These are phyloP conservation scores for Campoletis raptor DNA, from an alignment of 2,888 invertebrate species.

Conservation along the genomic window DNA sequence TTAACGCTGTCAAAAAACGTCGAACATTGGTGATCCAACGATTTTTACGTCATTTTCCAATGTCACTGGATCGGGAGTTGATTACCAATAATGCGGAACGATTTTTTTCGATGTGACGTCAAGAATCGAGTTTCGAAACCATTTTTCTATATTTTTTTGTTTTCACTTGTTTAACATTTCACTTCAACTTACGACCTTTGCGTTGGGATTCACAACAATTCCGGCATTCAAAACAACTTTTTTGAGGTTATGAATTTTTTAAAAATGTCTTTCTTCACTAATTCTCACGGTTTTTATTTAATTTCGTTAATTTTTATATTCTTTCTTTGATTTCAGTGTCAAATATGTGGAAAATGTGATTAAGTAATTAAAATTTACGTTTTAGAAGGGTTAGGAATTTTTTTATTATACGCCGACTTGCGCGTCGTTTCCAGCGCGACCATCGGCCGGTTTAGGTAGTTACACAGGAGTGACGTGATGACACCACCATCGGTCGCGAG, in stretches of 20 bases:
- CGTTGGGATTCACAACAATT: not conserved
- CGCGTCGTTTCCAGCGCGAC: not conserved
- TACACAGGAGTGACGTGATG: not conserved
- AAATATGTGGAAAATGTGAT: not conserved
- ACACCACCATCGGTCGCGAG: not conserved
- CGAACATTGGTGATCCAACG: slow-evolving; percentile 49
- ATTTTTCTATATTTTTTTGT: not conserved
- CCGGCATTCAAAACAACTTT: not conserved
- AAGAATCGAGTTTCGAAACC: not conserved
- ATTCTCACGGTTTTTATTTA: not conserved
- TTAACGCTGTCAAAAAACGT: slow-evolving; percentile 56
- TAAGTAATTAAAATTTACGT: not conserved
- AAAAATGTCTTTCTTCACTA: not conserved
- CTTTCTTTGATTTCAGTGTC: not conserved
- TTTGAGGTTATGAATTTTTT: not conserved
- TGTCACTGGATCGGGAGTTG: not conserved
- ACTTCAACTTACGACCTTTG: not conserved
- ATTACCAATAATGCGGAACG: not conserved
- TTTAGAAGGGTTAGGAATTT: not conserved
- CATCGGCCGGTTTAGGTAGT: not conserved
- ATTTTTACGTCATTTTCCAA: not conserved
- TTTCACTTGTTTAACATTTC: not conserved
- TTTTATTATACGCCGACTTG: not conserved
- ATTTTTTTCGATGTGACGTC: not conserved
- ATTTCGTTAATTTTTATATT: not conserved